A percentile compares a stretch with the other conserved stretches of the same genome.
Conservation (phyloP, 2,888 invertebrate genomes). For the Spodoptera exigua region DNA sequence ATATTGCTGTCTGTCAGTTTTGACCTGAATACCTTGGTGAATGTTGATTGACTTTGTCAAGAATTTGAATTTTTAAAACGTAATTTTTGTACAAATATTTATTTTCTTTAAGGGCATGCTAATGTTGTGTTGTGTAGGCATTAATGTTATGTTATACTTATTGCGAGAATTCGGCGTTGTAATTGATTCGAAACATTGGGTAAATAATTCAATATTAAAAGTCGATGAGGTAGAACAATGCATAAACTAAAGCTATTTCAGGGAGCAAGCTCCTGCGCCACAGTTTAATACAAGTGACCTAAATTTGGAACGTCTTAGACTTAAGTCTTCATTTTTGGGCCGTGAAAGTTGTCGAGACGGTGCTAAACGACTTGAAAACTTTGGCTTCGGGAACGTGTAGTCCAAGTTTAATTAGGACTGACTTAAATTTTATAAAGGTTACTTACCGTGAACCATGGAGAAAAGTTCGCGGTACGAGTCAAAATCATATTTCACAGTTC, state of each 20-base stretch:
- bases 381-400: conserved; percentile 11
- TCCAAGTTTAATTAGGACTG: conserved; percentile 21
- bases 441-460: not conserved
- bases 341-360: conserved; percentile 19
- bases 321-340: conserved; percentile 15
- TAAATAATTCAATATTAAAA: no score
- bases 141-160: no score
- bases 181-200: no score
- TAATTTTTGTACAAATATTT: no score
- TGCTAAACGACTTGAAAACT: conserved; percentile 29
- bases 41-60: no score
- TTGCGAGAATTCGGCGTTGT: no score
- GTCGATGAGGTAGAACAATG: not conserved
- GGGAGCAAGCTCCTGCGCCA: not conserved
- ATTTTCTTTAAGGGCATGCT: no score
- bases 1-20: no score
- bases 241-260: no score
- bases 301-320: conserved; percentile 18
- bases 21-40: no score
- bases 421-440: conserved; percentile 8
- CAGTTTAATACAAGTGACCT: conserved; percentile 8
- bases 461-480: not conserved
- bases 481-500: not conserved
- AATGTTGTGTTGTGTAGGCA: no score
- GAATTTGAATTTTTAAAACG: no score